Evolutionary conservation across 2,113 vertebrate species (phyloP).

Genomic region (Peromyscus polionotus): DNA sequence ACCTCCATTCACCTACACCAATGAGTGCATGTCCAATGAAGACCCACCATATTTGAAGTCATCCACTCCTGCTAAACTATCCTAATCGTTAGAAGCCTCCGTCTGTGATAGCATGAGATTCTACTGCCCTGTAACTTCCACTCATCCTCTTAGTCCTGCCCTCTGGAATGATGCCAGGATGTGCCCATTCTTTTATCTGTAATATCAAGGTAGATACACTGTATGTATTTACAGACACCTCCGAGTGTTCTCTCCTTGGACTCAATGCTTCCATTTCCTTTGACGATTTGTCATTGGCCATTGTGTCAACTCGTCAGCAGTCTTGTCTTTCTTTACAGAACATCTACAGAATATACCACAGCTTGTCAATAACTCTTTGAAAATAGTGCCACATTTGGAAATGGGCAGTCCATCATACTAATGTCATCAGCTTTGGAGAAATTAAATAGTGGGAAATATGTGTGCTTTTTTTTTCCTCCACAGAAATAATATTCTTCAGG

Average conservation of each 20-base stretch:
- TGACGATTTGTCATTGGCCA: neutral
- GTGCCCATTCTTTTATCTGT: neutral
- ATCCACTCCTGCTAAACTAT: neutral
- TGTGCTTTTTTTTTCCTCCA: neutral
- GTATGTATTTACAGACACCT: neutral
- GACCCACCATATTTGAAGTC: neutral
- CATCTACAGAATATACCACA: neutral
- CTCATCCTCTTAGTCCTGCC: neutral
- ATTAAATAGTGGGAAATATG: neutral
- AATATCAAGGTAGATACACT: neutral
- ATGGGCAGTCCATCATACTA: neutral
- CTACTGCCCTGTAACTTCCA: neutral
- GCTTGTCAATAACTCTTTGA: neutral
- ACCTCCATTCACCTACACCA: neutral
- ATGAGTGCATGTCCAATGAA: neutral
- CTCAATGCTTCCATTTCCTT: neutral
- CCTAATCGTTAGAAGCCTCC: neutral
- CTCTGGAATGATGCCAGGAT: neutral
- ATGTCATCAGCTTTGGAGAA: neutral
- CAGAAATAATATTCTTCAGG: slow-evolving; percentile 22
- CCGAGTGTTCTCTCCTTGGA: neutral
- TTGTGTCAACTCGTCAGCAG: neutral
- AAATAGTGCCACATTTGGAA: neutral
- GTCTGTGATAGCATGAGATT: neutral
- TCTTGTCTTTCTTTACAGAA: neutral